Base-by-base conservation (phyloP, 2,888 invertebrate species). In the Chymomyza fuscimana region DNA sequence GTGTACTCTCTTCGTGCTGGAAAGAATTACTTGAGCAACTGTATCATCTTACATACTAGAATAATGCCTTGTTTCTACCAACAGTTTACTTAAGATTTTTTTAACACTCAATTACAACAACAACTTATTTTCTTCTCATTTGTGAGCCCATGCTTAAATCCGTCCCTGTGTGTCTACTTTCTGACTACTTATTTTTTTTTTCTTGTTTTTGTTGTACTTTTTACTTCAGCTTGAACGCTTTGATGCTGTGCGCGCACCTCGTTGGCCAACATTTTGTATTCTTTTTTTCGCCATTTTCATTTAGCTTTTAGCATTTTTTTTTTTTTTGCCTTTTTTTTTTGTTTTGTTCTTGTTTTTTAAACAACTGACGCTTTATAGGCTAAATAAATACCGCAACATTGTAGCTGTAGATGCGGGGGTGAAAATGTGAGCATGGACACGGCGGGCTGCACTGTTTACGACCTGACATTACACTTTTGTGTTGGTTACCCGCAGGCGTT, bases 351-450 rank as follows among this genome's bases (percentile, higher is more conserved):
- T 65, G 59, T 65, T 29, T 32, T 19, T 58, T 74, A 72, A 72
- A 85, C 84, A 76, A 82, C 74, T 76, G 87, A 67, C 76, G 86
- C 83, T 86, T 88, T 88, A 86, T 88, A 82, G 86, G 86, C 87
- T 85, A 86, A 87, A 87, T 87, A 86, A 86, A 86, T 88, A 88
- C 87, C 75, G 73, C 79, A 72, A 74, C 72, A 65, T 59, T 52
- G 36, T 54, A 61, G 68, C 22, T 32, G 32, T 2, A 7, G 22
- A 19, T 36, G 65, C 60, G 52, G 61, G 32, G 50, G 52, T 12
- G 58, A 10, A 22, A 54, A 29, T 9, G 61, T 5, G 40, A 50
- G 2, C 59, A 32, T 46, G 36, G n/a, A 5, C 19, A 9, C 32
- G n/a, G 15, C 25, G 63, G 22, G 60, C 62, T 54, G 54, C 54